These are phyloP conservation scores for Poeciliopsis occidentalis DNA, from an alignment of 2,113 vertebrate species.

Conservation along the genomic window DNA sequence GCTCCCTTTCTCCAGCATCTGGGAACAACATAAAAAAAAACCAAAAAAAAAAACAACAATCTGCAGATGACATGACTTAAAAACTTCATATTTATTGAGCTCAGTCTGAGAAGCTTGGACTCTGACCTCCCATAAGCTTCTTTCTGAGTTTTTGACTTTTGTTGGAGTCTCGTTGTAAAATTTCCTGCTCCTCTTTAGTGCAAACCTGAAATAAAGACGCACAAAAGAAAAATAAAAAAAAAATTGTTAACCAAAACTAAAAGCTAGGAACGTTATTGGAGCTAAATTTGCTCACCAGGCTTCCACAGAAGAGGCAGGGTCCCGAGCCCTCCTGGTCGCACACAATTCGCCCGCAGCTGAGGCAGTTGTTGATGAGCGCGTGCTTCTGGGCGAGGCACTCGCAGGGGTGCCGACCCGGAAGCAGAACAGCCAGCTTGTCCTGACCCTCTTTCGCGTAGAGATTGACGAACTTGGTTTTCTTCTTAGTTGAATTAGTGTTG, in stretches of 20 bases:
- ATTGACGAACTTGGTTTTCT: slow-evolving; percentile 89
- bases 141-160: slow-evolving; percentile 97
- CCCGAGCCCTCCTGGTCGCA: slow-evolving; percentile 96
- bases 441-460: slow-evolving; percentile 93
- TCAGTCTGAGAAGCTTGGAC: not conserved
- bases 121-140: slow-evolving; percentile 92
- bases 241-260: not conserved
- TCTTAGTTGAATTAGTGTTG: slow-evolving; percentile 83
- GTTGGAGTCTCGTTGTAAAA: slow-evolving; percentile 94
- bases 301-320: slow-evolving; percentile 92
- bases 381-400: slow-evolving; percentile 97
- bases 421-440: slow-evolving; percentile 87
- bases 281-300: slow-evolving; percentile 81
- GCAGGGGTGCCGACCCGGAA: slow-evolving; percentile 90
- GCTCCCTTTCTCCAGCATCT: slow-evolving; percentile 79
- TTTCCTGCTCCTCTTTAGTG: slow-evolving; percentile 93
- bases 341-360: slow-evolving; percentile 92
- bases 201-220: slow-evolving; percentile 84
- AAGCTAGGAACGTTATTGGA: not conserved
- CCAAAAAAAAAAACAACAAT: not conserved
- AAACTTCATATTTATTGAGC: not conserved
- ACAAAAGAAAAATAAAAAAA: not conserved
- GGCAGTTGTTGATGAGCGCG: slow-evolving; percentile 95
- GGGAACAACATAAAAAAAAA: slow-evolving; percentile 22
- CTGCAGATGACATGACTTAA: not conserved